Conservation (phyloP, 2,888 invertebrate genomes). For the Drosophila fulvimacula region DNA sequence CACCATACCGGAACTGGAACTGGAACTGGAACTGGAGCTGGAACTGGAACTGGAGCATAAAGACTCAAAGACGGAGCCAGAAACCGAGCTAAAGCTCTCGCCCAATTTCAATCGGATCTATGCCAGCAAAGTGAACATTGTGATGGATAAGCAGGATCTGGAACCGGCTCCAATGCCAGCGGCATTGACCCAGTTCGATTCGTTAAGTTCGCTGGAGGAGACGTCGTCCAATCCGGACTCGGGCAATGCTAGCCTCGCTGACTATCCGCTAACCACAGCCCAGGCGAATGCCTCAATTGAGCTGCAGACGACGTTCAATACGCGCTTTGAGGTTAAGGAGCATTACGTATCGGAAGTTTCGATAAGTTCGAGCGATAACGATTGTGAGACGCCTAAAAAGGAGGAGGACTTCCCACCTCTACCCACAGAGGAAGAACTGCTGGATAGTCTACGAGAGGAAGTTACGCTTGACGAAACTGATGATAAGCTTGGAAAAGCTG, state of each 20-base stretch:
- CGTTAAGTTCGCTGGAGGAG: slow-evolving; percentile 81
- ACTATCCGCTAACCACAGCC: slow-evolving; percentile 74
- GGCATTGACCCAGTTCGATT: slow-evolving; percentile 71
- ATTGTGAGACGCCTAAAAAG: slow-evolving; percentile 12
- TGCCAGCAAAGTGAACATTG: slow-evolving; percentile 81
- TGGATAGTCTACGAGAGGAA: slow-evolving; percentile 72
- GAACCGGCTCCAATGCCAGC: slow-evolving; percentile 24
- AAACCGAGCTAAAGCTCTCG: slow-evolving; percentile 63
- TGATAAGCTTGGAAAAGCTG: neutral
- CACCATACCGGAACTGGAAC: slow-evolving; percentile 76
- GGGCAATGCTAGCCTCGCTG: slow-evolving; percentile 83
- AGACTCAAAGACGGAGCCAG: slow-evolving; percentile 22
- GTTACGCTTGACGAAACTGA: slow-evolving; percentile 15
- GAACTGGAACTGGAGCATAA: slow-evolving; percentile 31
- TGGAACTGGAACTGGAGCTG: slow-evolving; percentile 40
- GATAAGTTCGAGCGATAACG: slow-evolving; percentile 49
- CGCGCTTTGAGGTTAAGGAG: slow-evolving; percentile 81
- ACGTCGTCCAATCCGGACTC: slow-evolving; percentile 84
- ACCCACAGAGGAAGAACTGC: slow-evolving; percentile 76
- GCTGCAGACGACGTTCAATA: slow-evolving; percentile 79
- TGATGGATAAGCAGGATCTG: slow-evolving; percentile 59
- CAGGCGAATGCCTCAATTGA: slow-evolving; percentile 77
- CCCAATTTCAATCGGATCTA: slow-evolving; percentile 81
- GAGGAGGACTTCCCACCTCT: slow-evolving; percentile 68
- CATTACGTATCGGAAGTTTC: slow-evolving; percentile 76